Evolutionary conservation across 37 sponge, comb jelly and placozoan genomes (phyloP).

Genomic region (Diacarnus erythraeanus): DNA sequence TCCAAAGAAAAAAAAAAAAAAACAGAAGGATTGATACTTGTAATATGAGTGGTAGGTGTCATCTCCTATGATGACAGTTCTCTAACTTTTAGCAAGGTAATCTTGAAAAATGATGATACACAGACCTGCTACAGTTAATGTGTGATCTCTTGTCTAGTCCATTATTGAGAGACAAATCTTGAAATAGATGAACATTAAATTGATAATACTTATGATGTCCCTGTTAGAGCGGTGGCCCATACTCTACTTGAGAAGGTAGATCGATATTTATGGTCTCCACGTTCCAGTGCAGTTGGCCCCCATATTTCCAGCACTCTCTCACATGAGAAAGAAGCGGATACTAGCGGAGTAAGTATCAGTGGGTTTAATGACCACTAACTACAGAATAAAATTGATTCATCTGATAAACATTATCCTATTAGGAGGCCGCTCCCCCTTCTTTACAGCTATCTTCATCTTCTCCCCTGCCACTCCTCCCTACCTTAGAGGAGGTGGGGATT

Average conservation of each 20-base stretch:
- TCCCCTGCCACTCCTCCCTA: background rate
- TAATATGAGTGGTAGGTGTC: no score
- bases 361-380: no score
- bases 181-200: no score
- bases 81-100: background rate
- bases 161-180: no score
- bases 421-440: background rate
- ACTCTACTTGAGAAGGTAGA: conserved; percentile 54
- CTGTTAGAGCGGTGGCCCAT: conserved; percentile 30
- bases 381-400: background rate
- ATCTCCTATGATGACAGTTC: no score
- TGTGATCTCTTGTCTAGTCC: no score
- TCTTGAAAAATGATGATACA: background rate
- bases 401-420: background rate
- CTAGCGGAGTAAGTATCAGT: background rate
- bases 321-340: conserved; percentile 6
- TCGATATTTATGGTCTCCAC: conserved; percentile 55
- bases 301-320: conserved; percentile 17
- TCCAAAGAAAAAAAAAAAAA: no score
- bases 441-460: background rate
- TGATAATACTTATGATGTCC: no score
- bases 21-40: no score
- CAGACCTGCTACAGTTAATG: background rate
- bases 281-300: conserved; percentile 39
- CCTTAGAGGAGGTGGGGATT: conserved; percentile 32